phyloP scores from a whole-genome alignment of 2,888 invertebrate genomes.

The Siphonodentalium dalli region DNA sequence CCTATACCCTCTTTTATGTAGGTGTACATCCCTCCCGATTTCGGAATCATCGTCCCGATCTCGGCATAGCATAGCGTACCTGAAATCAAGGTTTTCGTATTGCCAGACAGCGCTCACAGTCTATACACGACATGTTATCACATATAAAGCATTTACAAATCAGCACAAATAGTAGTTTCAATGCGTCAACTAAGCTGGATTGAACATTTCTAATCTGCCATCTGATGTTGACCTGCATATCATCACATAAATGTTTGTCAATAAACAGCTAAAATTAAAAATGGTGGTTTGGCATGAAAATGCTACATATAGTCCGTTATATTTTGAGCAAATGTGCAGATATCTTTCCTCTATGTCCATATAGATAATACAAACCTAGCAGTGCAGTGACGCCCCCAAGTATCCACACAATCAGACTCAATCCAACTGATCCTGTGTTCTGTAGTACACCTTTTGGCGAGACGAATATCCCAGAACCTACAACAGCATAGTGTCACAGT shows the following conservation, averaged over 20 bases:
- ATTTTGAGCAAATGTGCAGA: background rate
- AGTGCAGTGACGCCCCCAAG: conserved; percentile 25
- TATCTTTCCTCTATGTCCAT: background rate
- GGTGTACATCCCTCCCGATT: conserved; percentile 82
- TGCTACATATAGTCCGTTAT: background rate
- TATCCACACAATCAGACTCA: conserved; percentile 32
- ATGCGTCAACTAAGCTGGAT: no score
- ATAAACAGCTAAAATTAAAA: no score
- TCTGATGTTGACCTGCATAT: no score
- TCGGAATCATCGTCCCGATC: conserved; percentile 78
- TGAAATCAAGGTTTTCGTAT: conserved; percentile 49
- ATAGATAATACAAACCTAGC: conserved; percentile 10
- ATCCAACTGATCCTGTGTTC: conserved; percentile 87
- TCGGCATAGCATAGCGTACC: conserved; percentile 82
- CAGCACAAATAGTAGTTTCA: no score
- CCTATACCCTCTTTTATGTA: conserved; percentile 67
- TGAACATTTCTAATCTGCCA: no score
- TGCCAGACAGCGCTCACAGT: no score
- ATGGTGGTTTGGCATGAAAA: background rate
- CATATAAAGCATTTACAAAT: no score
- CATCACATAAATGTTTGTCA: no score
- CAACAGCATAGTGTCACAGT: no score
- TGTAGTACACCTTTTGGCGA: conserved; percentile 91
- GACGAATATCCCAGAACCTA: conserved; percentile 97
- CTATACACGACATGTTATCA: no score